These are phyloP conservation scores for Thera obeliscata DNA, from an alignment of 2,888 invertebrate genomes.

Conservation along the genomic window DNA sequence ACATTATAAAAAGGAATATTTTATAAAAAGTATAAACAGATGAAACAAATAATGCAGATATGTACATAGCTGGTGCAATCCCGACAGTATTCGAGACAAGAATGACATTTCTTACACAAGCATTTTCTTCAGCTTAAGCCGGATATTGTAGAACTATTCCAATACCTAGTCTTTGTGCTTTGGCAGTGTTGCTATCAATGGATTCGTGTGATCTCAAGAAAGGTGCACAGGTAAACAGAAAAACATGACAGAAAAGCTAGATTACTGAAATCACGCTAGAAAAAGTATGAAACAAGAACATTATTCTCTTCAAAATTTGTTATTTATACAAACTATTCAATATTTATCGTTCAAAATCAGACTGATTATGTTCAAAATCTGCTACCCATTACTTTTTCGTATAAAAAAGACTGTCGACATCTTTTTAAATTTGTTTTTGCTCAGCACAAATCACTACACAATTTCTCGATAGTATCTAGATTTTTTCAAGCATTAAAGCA, in stretches of 20 bases:
- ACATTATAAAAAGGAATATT: no score
- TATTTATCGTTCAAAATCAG: no score
- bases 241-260: not conserved
- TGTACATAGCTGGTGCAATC: conserved; percentile 33
- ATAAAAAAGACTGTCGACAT: no score
- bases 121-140: conserved; percentile 36
- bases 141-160: conserved; percentile 34
- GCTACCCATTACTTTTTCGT: no score
- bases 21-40: conserved; percentile 8
- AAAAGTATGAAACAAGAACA: no score
- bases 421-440: no score
- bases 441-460: not conserved
- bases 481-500: conserved; percentile 15
- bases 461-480: not conserved
- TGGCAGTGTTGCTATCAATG: conserved; percentile 20
- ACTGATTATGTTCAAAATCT: no score
- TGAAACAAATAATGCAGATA: conserved; percentile 27
- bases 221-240: not conserved
- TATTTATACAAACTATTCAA: no score
- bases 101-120: conserved; percentile 37
- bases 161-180: conserved; percentile 20
- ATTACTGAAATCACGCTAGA: no score
- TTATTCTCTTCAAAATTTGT: no score
- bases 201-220: conserved; percentile 19
- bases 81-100: conserved; percentile 33